Evolutionary conservation across 2,888 invertebrate species (phyloP).

Genomic region (Lasioglossum figueresi): DNA sequence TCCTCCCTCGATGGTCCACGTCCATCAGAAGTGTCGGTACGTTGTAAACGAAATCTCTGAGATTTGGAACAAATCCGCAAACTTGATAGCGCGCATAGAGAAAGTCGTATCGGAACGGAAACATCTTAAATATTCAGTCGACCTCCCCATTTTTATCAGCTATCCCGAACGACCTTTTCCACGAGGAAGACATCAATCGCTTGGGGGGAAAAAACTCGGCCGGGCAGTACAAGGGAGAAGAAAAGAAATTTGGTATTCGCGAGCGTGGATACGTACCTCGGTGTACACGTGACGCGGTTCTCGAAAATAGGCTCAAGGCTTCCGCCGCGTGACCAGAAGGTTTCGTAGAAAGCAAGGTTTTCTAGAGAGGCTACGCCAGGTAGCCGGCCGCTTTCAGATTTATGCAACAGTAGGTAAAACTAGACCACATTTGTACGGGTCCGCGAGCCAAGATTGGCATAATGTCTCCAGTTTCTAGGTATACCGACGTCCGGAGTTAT

Average conservation of each 20-base stretch:
- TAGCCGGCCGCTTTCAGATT: conserved; percentile 67
- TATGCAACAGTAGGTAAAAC: conserved; percentile 73
- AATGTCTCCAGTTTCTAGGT: conserved; percentile 77
- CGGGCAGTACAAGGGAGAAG: too few relatives aligned
- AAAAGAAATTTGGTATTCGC: conserved; percentile 17
- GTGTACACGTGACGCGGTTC: conserved; percentile 51
- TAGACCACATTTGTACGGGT: conserved; percentile 73
- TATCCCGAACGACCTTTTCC: background rate
- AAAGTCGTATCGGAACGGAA: background rate
- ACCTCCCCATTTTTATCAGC: background rate
- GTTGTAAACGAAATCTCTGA: background rate
- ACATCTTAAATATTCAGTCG: conserved; percentile 4
- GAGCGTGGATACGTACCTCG: conserved; percentile 24
- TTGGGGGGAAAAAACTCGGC: background rate
- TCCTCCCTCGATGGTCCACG: background rate
- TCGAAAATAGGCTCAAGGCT: conserved; percentile 64
- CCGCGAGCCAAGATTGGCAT: conserved; percentile 71
- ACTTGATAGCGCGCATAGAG: background rate
- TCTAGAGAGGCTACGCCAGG: conserved; percentile 61
- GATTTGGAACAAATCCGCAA: background rate
- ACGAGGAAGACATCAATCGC: background rate
- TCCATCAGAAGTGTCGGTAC: background rate
- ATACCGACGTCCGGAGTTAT: conserved; percentile 79
- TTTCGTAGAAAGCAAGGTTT: conserved; percentile 61
- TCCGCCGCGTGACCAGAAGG: conserved; percentile 48